A percentile compares a stretch with the other conserved stretches of the same genome.
Evolutionary conservation across 2,797 vertebrate species (phyloP).

Genomic region (Bothrops alternatus): DNA sequence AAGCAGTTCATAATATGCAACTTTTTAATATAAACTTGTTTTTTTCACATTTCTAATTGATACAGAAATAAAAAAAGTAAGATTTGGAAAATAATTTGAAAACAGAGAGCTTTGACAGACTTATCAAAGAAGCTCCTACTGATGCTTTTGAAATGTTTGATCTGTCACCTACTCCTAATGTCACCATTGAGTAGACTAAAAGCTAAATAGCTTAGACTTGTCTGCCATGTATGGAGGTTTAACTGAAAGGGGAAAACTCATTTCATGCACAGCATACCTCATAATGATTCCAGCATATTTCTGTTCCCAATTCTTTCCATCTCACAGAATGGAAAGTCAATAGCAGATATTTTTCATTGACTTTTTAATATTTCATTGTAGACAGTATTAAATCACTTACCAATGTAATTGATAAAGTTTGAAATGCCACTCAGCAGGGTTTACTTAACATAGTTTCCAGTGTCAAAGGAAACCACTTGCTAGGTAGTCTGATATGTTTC

Average conservation of each 20-base stretch:
- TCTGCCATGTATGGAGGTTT: background rate
- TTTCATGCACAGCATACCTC: background rate
- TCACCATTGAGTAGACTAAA: background rate
- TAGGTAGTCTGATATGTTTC: background rate
- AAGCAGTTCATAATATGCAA: background rate
- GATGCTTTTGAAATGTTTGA: background rate
- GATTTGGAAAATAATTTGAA: background rate
- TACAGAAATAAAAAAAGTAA: background rate
- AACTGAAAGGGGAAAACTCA: background rate
- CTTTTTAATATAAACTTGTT: background rate
- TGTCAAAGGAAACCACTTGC: background rate
- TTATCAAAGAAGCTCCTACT: background rate
- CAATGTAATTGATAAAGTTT: background rate
- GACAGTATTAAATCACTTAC: background rate
- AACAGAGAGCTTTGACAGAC: background rate
- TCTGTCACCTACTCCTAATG: background rate
- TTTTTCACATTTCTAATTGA: background rate
- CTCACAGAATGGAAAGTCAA: background rate
- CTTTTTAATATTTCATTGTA: background rate
- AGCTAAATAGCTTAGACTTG: background rate
- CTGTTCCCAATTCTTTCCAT: background rate
- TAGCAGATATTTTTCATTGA: background rate
- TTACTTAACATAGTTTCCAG: conserved; percentile 1
- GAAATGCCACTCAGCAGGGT: background rate
- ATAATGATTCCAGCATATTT: background rate